phyloP scores from a whole-genome alignment of 2,113 vertebrate species.

The Gallinago media region DNA sequence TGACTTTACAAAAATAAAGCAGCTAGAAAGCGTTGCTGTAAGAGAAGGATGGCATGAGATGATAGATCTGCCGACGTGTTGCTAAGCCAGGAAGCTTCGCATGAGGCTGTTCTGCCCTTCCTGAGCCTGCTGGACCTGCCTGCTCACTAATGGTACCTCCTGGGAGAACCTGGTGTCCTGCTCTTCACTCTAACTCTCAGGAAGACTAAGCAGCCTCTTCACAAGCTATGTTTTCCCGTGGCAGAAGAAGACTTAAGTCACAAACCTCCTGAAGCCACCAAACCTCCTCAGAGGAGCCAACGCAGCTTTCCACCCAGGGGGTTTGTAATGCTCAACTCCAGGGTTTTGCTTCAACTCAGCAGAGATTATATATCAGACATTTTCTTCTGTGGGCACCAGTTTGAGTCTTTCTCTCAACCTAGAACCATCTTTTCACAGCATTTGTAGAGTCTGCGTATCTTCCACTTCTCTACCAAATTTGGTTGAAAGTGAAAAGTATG shows the following conservation, averaged over 20 bases:
- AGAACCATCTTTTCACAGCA: not conserved
- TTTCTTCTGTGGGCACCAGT: not conserved
- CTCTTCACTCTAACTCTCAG: not conserved
- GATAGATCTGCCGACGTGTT: not conserved
- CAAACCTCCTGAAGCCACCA: not conserved
- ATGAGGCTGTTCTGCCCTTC: not conserved
- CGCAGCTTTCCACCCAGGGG: not conserved
- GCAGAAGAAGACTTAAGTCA: not conserved
- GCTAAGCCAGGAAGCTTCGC: not conserved
- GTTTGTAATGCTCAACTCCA: not conserved
- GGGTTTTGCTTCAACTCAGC: not conserved
- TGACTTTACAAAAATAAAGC: not conserved
- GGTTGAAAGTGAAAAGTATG: not conserved
- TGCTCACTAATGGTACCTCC: not conserved
- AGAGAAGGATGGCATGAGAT: not conserved
- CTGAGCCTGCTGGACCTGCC: accelerated
- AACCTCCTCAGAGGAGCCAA: not conserved
- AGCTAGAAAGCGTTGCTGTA: not conserved
- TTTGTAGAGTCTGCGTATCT: not conserved
- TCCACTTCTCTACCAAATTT: not conserved
- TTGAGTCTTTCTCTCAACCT: not conserved
- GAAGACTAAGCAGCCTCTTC: not conserved
- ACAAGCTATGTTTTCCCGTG: not conserved
- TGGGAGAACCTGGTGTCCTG: not conserved
- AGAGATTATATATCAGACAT: not conserved